These are phyloP conservation scores for Dryococelus australis DNA, from an alignment of 2,888 invertebrate genomes.

Conservation along the genomic window DNA sequence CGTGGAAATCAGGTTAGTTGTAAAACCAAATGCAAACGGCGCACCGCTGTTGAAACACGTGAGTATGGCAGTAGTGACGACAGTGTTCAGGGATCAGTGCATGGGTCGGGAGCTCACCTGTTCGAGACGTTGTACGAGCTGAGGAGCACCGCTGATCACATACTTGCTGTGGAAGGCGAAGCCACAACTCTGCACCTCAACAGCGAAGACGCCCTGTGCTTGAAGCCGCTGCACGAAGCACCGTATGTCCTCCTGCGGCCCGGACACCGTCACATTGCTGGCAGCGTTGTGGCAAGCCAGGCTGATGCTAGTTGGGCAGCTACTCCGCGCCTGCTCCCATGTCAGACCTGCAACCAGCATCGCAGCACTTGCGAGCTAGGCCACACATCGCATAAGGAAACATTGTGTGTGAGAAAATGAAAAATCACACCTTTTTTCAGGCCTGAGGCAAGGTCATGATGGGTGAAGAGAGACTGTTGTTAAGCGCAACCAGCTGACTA, in stretches of 20 bases:
- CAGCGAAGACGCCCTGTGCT: conserved; percentile 83
- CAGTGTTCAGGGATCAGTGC: too few species aligned
- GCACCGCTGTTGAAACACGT: too few species aligned
- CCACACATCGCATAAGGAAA: too few species aligned
- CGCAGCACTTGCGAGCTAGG: too few species aligned
- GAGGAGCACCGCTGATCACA: conserved; percentile 85
- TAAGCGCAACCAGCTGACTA: too few species aligned
- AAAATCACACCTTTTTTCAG: too few species aligned
- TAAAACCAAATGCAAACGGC: too few species aligned
- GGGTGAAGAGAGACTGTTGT: too few species aligned
- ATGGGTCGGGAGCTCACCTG: conserved; percentile 53
- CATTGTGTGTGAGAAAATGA: too few species aligned
- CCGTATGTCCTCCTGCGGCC: conserved; percentile 74
- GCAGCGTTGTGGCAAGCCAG: conserved; percentile 95
- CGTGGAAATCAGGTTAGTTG: too few species aligned
- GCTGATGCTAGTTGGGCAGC: conserved; percentile 79
- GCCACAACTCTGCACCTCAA: conserved; percentile 84
- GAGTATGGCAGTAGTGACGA: too few species aligned
- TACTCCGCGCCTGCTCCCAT: conserved; percentile 80
- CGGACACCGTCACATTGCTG: conserved; percentile 95
- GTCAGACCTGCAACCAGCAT: conserved; percentile 63
- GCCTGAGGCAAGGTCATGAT: too few species aligned
- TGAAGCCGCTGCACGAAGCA: conserved; percentile 75
- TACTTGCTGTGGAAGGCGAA: conserved; percentile 95
- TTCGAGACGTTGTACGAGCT: conserved; percentile 77